phyloP scores from a whole-genome alignment of 2,888 invertebrate species.

The Ichneumoninae sp. region DNA sequence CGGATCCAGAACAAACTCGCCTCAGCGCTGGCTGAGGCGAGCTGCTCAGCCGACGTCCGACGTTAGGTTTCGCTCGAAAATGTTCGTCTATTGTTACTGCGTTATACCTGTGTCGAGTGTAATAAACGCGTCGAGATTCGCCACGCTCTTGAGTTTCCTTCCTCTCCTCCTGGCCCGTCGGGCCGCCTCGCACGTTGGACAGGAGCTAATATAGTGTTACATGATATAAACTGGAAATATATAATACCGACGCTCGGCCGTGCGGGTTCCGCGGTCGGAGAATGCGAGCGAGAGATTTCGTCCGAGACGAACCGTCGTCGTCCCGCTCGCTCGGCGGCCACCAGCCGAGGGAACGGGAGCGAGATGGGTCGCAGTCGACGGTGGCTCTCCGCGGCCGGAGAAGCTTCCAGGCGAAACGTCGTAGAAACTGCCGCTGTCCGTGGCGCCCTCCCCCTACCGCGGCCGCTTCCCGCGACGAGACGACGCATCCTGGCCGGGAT shows the following conservation, averaged over 20 bases:
- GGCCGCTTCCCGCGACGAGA: constrained; percentile 67
- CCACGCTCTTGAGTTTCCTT: constrained; percentile 64
- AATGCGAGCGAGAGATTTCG: constrained; percentile 21
- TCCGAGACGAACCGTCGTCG: constrained; percentile 37
- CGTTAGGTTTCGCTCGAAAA: neutral
- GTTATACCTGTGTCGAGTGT: neutral
- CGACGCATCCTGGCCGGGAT: constrained; percentile 73
- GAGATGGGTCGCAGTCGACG: constrained; percentile 28
- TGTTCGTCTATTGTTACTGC: neutral
- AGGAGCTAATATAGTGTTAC: constrained; percentile 44
- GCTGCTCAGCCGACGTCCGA: neutral
- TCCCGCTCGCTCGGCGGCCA: constrained; percentile 9
- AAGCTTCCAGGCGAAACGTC: constrained; percentile 46
- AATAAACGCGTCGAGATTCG: constrained; percentile 48
- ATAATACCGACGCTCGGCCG: constrained; percentile 28
- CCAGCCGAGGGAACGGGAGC: constrained; percentile 15
- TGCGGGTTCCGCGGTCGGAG: constrained; percentile 27
- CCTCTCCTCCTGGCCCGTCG: constrained; percentile 27
- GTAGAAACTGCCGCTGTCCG: constrained; percentile 16
- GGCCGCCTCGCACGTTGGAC: neutral
- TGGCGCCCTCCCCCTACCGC: constrained; percentile 29
- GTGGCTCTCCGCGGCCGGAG: neutral
- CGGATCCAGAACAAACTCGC: neutral
- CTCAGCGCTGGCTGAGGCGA: neutral
- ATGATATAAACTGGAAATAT: constrained; percentile 44